phyloP scores from a whole-genome alignment of 2,797 vertebrate species.

The Enteromius fasciolatus region DNA sequence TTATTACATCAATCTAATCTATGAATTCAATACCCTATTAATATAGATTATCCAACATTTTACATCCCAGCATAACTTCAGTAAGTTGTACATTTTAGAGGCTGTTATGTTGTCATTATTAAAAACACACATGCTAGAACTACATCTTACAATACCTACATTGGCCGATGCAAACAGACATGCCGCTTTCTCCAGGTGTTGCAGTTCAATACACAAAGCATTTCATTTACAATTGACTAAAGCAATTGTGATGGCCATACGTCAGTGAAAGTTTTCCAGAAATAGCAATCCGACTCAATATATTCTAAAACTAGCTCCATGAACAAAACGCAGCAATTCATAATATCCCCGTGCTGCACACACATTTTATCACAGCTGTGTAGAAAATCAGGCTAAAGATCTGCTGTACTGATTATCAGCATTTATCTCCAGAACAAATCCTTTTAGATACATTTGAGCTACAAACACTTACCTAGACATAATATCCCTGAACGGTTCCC shows the following conservation, averaged over 20 bases:
- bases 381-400: conserved; percentile 16
- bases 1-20: neutral
- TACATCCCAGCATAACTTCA: too few relatives aligned
- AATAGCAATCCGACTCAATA: neutral
- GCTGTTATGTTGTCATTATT: neutral
- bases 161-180: neutral
- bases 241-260: conserved; percentile 1
- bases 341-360: neutral
- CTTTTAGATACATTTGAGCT: conserved; percentile 21
- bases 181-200: neutral
- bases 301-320: neutral
- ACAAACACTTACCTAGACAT: conserved; percentile 27
- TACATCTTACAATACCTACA: neutral
- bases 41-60: neutral
- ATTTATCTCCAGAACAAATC: conserved; percentile 41
- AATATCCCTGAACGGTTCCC: conserved; percentile 40
- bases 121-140: neutral
- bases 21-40: neutral
- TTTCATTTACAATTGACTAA: conserved; percentile 5
- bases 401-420: conserved; percentile 27
- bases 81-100: neutral
- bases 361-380: neutral
- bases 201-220: conserved; percentile 24
- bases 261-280: neutral
- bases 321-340: neutral